Conservation (phyloP, 2,113 vertebrate species). For the Myiozetetes cayanensis region DNA sequence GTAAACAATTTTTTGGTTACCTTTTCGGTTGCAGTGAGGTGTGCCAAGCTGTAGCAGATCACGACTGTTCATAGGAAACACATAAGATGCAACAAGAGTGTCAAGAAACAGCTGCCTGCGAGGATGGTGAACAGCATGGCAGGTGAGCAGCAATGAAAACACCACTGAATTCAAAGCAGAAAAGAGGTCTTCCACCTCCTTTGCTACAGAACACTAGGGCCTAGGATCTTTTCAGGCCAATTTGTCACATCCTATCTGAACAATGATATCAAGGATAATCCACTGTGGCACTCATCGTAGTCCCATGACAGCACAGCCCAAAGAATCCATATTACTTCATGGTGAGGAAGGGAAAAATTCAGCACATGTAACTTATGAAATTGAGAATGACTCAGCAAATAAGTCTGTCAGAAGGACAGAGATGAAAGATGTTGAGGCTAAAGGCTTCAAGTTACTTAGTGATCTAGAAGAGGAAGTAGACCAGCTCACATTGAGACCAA, state of each 20-base stretch:
- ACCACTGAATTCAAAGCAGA: not conserved
- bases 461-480: not conserved
- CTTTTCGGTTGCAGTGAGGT: not conserved
- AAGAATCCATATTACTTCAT: not conserved
- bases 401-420: not conserved
- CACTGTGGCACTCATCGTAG: not conserved
- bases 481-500: not conserved
- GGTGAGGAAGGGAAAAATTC: not conserved
- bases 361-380: not conserved
- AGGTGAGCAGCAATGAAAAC: not conserved
- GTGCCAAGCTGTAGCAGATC: not conserved
- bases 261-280: not conserved
- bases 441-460: not conserved
- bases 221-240: not conserved
- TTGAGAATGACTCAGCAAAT: not conserved
- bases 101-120: not conserved
- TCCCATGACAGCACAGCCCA: not conserved
- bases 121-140: accelerated
- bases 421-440: not conserved
- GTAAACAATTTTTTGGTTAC: not conserved
- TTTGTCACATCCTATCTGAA: not conserved
- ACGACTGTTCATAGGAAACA: accelerated
- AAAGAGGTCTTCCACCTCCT: not conserved
- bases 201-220: not conserved
- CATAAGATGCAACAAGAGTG: accelerated